A percentile compares a stretch with the other conserved stretches of the same genome.
Evolutionary conservation across 2,113 vertebrate genomes (phyloP).

Genomic region (Syngnathus scovelli): DNA sequence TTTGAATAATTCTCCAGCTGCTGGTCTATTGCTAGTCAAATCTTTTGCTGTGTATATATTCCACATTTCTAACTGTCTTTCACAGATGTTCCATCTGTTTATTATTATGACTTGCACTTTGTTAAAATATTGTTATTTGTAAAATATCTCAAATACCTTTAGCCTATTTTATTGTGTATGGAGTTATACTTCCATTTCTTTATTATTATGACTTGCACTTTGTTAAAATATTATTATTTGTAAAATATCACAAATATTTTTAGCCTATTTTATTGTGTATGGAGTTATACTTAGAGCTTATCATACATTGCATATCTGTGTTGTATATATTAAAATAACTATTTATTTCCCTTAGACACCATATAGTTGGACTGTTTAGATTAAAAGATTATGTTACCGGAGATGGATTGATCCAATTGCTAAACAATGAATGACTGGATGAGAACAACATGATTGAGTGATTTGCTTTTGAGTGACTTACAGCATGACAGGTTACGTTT

Average conservation of each 20-base stretch:
- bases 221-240: not conserved
- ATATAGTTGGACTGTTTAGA: not conserved
- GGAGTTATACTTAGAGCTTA: not conserved
- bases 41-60: not conserved
- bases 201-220: slow-evolving; percentile 1
- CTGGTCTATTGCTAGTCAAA: not conserved
- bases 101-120: slow-evolving; percentile 3
- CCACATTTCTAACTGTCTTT: not conserved
- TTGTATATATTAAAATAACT: slow-evolving; percentile 6
- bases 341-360: slow-evolving; percentile 33
- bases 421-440: not conserved
- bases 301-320: slow-evolving; percentile 10
- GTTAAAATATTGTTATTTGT: not conserved
- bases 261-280: not conserved
- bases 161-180: not conserved
- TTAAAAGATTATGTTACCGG: not conserved
- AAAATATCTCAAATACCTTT: slow-evolving; percentile 2
- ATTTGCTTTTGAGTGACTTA: not conserved
- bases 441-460: not conserved
- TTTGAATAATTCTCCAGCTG: not conserved
- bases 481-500: not conserved
- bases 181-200: not conserved
- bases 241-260: slow-evolving; percentile 1
- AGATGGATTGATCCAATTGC: not conserved
- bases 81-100: not conserved